These are phyloP conservation scores for Ferdinandea cuprea DNA, from an alignment of 2,888 invertebrate species.

Conservation along the genomic window DNA sequence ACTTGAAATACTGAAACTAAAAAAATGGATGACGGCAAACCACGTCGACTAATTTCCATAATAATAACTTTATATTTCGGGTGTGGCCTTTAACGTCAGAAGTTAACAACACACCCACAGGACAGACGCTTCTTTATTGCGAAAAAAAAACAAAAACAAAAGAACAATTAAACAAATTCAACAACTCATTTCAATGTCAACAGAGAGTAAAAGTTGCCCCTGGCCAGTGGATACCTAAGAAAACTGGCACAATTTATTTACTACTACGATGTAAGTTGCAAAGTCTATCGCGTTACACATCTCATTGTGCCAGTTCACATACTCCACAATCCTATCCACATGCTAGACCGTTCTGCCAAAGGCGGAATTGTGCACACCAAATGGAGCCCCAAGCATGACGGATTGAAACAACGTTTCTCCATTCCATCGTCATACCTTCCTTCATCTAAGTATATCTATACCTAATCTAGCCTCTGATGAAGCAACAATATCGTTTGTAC, in stretches of 20 bases:
- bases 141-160: background rate
- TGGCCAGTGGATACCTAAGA: background rate
- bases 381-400: slow-evolving; percentile 60
- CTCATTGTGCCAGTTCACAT: slow-evolving; percentile 60
- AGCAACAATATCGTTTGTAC: slow-evolving; percentile 16
- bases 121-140: background rate
- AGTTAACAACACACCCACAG: slow-evolving; percentile 2
- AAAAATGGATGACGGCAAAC: background rate
- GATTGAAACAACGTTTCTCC: slow-evolving; percentile 38
- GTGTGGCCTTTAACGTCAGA: background rate
- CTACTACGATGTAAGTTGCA: slow-evolving; percentile 46
- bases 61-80: background rate
- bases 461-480: slow-evolving; percentile 33
- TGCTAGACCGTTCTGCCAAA: slow-evolving; percentile 40
- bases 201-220: slow-evolving; percentile 45
- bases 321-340: slow-evolving; percentile 6
- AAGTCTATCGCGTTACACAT: slow-evolving; percentile 54
- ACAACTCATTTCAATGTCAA: slow-evolving; percentile 44
- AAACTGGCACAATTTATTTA: slow-evolving; percentile 27
- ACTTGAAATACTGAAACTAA: no score
- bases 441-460: slow-evolving; percentile 26
- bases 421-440: slow-evolving; percentile 33
- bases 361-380: slow-evolving; percentile 53
- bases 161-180: slow-evolving; percentile 5
- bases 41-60: background rate